Base-by-base conservation (phyloP, 2,113 vertebrate species). In the Pelodiscus sinensis region DNA sequence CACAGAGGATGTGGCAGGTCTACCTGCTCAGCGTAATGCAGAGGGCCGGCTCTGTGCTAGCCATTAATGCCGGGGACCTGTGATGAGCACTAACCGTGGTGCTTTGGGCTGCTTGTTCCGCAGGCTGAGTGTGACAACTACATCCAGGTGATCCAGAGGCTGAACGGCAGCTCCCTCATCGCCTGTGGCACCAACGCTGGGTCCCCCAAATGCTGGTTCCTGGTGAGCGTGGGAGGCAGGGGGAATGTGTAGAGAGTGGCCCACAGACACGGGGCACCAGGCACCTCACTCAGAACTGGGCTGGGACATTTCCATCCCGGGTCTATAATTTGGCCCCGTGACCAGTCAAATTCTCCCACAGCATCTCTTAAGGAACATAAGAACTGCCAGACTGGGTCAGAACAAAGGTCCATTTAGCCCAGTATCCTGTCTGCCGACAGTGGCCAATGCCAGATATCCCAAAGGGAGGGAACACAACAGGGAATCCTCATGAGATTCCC, bases 181-280 rank as follows among this genome's bases (percentile, higher is more conserved):
- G 96, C 97, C 16, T 98, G 98, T 84, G 98, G 98, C 38, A 98
- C 98, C n/a, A 98, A 98, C 16, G 98, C 98, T 1, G 98, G 97
- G 5, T 96, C 95, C 89, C 98, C 98, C 77, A 98, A 98, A 89
- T 98, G 98, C 93, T 98, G 98, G 98, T 96, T 97, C 88, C 91
- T 98, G 98, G 98, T 98, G 96, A 98, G 86, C 24, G 10, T 8
- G 8, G 8, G 4, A 35, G 65, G 8, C 58, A 22, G 73, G 73
- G 73, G 73, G 6, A 38, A 10, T 10, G n/a, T 19, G 4, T 21
- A 71, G n/a, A 35, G 65, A 71, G 19, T 2, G 18, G n/a, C n/a
- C n/a, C n/a, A 35, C 2, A 4, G n/a, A n/a, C 18, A 10, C 31
- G n/a, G 31, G 31, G 18, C 4, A 4, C 62, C 9, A 31, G 62